Base-by-base conservation (phyloP, 2,113 vertebrate species). In the Ceyx cyanopectus region DNA sequence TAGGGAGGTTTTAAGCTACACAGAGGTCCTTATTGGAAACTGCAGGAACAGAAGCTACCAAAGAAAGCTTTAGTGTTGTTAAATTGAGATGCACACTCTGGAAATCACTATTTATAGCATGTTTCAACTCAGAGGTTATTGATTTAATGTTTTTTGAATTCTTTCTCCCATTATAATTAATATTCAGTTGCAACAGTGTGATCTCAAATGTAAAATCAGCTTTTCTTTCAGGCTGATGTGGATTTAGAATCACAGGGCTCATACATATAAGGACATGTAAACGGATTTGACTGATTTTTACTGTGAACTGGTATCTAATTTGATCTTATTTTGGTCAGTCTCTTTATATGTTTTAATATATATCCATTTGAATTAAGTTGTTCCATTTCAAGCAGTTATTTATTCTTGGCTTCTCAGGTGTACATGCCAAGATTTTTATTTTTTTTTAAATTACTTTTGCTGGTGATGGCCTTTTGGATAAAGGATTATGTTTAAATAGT, bases 381-480 rank as follows among this genome's bases (percentile, higher is more conserved):
- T 96, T 95, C 15, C 7, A 40, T 74, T 93, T 83, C 37, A 82
- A 82, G 88, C 29, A 73, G 19, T 56, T 24, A n/a, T 66, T 90
- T 67, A 40, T 14, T 67, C 43, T 51, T 48, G 24, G 27, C 30
- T 78, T 75, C 53, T 84, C 27, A 68, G n/a, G 4, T 48, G 19
- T 14, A 46, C 9, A 4, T 12, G 7, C 7, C 10, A 57, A 41
- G 23, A 14, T 22, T n/a, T 30, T 26, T 24, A 22, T 0, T 21
- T 46, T 30, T 50, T n/a, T 14, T 3, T 37, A 37, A 37, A 24
- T 24, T 87, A 16, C 6, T 70, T 78, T 9, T 76, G 27, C 41
- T 87, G 7, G 32, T 60, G 37, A 8, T 73, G 73, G 78, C 18
- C 69, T 51, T 92, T 87, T 37, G 75, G 29, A 62, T 57, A 51